phyloP scores from a whole-genome alignment of 2,113 vertebrate species.

The Nycticorax nycticorax region DNA sequence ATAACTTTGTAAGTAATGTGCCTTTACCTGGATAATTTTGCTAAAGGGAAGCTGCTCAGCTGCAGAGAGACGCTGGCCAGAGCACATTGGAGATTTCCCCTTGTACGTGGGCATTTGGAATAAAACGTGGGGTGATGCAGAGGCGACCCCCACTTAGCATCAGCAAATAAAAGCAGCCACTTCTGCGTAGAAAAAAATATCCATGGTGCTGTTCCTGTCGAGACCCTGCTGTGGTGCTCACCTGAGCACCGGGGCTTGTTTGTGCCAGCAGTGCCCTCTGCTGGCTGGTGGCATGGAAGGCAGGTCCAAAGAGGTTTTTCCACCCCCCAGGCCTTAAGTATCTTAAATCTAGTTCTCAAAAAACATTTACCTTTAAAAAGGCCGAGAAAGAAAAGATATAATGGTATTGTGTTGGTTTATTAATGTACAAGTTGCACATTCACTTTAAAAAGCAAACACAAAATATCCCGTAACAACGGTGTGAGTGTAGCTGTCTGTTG shows the following conservation, averaged over 20 bases:
- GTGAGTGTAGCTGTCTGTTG: rapidly evolving
- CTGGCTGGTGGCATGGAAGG: not conserved
- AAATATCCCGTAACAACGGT: not conserved
- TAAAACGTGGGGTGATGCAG: not conserved
- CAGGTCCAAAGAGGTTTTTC: rapidly evolving
- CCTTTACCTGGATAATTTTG: not conserved
- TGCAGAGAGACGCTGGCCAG: not conserved
- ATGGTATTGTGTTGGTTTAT: rapidly evolving
- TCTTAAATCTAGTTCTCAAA: not conserved
- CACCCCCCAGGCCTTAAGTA: rapidly evolving
- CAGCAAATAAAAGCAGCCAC: not conserved
- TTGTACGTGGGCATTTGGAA: not conserved
- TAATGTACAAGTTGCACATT: not conserved
- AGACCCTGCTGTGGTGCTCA: not conserved
- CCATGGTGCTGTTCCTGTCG: rapidly evolving
- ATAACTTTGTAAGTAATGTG: not conserved
- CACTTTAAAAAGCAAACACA: not conserved
- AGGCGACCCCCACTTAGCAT: not conserved
- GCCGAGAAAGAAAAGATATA: not conserved
- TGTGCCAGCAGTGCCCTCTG: constrained; percentile 64
- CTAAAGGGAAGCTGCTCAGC: not conserved
- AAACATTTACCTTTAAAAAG: not conserved
- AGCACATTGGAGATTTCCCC: not conserved
- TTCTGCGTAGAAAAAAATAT: not conserved
- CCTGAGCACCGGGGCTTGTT: not conserved